These are phyloP conservation scores for Hystrix cristata DNA, from an alignment of 2,113 vertebrate species.

Conservation along the genomic window DNA sequence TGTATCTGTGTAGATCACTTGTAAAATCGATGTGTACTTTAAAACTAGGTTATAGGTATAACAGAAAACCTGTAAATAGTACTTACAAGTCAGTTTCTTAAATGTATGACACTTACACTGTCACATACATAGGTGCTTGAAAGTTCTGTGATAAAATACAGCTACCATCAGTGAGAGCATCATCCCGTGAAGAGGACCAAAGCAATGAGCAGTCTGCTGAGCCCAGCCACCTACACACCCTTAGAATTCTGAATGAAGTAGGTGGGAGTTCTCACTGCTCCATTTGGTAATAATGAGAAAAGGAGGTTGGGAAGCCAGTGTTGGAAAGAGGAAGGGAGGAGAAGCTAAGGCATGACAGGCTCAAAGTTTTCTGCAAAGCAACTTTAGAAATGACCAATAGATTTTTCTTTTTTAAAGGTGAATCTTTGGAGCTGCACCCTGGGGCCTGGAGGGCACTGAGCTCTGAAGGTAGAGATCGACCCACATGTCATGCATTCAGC, in stretches of 20 bases:
- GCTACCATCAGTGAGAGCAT: no score
- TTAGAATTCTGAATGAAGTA: not conserved
- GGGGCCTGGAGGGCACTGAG: no score
- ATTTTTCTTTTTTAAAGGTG: not conserved
- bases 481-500: accelerated
- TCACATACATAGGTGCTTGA: not conserved
- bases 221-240: no score
- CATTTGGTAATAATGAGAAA: not conserved
- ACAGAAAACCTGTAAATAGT: not conserved
- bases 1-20: slow-evolving; percentile 5
- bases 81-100: slow-evolving; percentile 17
- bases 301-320: not conserved
- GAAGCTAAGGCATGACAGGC: not conserved
- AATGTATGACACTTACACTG: not conserved
- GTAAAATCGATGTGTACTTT: not conserved
- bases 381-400: slow-evolving; percentile 31
- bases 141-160: not conserved
- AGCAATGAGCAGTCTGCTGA: accelerated
- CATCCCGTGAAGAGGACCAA: accelerated
- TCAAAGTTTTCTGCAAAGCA: not conserved
- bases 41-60: slow-evolving; percentile 41
- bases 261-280: not conserved
- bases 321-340: not conserved
- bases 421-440: not conserved
- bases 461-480: not conserved